Evolutionary conservation across 1,140 invertebrate genomes (phyloP).

Genomic region (Drosophila hydei): DNA sequence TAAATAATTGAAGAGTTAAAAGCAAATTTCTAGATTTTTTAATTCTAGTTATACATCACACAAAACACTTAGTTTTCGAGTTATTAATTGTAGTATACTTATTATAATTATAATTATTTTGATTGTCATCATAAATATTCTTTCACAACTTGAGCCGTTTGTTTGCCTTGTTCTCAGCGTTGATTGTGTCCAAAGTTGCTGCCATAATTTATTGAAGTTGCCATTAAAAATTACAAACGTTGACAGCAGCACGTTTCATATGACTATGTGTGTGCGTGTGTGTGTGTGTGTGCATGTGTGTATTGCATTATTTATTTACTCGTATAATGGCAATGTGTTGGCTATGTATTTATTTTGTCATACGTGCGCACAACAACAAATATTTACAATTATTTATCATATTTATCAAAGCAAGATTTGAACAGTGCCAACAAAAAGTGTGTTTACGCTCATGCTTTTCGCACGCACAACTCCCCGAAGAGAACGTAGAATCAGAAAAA

Average conservation of each 20-base stretch:
- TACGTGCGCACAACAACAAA: constrained; percentile 70
- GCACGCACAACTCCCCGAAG: constrained; percentile 15
- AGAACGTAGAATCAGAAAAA: constrained; percentile 16
- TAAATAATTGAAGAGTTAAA: neutral
- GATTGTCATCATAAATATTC: constrained; percentile 8
- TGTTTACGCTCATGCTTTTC: constrained; percentile 46
- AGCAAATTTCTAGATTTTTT: neutral
- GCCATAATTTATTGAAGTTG: constrained; percentile 68
- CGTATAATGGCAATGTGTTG: constrained; percentile 42
- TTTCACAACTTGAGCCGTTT: neutral
- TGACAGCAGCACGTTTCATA: constrained; percentile 64
- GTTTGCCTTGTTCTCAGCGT: constrained; percentile 7
- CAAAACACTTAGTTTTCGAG: neutral
- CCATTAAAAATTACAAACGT: constrained; percentile 75
- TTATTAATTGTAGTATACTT: neutral
- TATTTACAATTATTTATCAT: constrained; percentile 79
- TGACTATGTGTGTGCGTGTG: constrained; percentile 18
- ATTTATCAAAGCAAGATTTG: constrained; percentile 57
- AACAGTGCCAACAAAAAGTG: constrained; percentile 32
- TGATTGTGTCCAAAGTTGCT: constrained; percentile 38
- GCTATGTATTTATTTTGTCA: constrained; percentile 64
- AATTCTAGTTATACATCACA: neutral
- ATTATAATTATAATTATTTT: constrained; percentile 7
- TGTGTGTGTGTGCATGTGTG: constrained; percentile 22
- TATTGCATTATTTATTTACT: constrained; percentile 48